Conservation (phyloP, 2,888 invertebrate species). For the Encarsia formosa region DNA sequence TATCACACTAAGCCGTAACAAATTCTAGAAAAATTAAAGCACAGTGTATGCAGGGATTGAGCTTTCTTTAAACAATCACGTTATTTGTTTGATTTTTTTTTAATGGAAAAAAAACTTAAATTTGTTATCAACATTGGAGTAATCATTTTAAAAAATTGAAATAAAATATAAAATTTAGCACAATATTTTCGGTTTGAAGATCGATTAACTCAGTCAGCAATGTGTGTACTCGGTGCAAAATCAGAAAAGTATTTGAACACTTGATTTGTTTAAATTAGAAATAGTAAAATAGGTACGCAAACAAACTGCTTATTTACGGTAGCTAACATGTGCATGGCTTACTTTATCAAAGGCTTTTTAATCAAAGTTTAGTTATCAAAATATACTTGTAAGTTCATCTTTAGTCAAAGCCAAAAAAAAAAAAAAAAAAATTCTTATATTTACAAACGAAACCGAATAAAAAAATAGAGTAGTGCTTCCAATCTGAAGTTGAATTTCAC, state of each 20-base stretch:
- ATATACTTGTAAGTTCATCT: background rate
- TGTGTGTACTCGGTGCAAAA: slow-evolving; percentile 45
- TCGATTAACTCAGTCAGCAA: slow-evolving; percentile 30
- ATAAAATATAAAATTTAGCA: background rate
- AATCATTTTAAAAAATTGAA: no score
- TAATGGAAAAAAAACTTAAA: no score
- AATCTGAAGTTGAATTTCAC: no score
- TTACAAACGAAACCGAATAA: no score
- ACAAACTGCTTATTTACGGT: slow-evolving; percentile 9
- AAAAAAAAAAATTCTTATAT: no score
- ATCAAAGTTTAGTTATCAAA: background rate
- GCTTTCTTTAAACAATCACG: background rate
- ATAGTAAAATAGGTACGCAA: background rate
- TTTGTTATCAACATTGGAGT: no score
- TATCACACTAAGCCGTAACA: background rate
- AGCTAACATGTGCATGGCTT: slow-evolving; percentile 31
- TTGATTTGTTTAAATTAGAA: background rate
- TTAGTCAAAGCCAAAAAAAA: background rate
- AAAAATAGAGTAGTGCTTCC: no score
- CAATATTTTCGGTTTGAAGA: slow-evolving; percentile 27
- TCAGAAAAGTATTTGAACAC: slow-evolving; percentile 23
- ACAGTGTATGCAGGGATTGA: background rate
- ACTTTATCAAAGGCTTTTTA: slow-evolving; percentile 8
- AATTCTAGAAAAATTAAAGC: background rate
- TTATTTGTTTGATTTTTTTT: no score